phyloP scores from a whole-genome alignment of 2,797 vertebrate species.

The Corythornis leucogaster region DNA sequence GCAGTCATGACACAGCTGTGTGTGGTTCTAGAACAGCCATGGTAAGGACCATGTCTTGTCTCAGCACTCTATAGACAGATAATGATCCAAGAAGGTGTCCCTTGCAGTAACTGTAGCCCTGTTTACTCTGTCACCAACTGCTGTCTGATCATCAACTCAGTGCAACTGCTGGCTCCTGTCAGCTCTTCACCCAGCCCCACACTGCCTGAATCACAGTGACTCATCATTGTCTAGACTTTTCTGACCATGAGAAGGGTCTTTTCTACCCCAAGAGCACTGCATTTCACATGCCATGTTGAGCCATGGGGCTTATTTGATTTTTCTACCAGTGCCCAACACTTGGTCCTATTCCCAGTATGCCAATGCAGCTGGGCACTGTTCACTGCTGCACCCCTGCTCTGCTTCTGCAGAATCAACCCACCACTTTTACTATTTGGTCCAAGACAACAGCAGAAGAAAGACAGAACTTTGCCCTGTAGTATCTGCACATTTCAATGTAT shows the following conservation, averaged over 20 bases:
- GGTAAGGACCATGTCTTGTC: not conserved
- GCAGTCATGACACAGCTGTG: not conserved
- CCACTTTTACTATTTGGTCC: accelerated
- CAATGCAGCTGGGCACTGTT: not conserved
- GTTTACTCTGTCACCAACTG: not conserved
- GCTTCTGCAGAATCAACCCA: not conserved
- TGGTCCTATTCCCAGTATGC: not conserved
- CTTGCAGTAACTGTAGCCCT: not conserved
- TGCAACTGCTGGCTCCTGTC: not conserved
- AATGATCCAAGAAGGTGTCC: not conserved
- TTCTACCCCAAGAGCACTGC: not conserved
- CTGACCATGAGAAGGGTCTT: accelerated
- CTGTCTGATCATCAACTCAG: not conserved
- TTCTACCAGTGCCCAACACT: not conserved
- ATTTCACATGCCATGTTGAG: not conserved
- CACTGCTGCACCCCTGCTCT: not conserved
- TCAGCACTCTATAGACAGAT: not conserved
- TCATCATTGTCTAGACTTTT: not conserved
- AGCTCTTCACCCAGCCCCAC: not conserved
- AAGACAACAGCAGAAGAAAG: not conserved
- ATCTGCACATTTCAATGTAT: not conserved
- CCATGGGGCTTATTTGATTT: accelerated
- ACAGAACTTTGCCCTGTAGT: not conserved
- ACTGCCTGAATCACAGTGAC: not conserved
- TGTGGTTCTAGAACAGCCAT: not conserved